phyloP scores from a whole-genome alignment of 2,797 vertebrate genomes.

The Cossypha heuglini region DNA sequence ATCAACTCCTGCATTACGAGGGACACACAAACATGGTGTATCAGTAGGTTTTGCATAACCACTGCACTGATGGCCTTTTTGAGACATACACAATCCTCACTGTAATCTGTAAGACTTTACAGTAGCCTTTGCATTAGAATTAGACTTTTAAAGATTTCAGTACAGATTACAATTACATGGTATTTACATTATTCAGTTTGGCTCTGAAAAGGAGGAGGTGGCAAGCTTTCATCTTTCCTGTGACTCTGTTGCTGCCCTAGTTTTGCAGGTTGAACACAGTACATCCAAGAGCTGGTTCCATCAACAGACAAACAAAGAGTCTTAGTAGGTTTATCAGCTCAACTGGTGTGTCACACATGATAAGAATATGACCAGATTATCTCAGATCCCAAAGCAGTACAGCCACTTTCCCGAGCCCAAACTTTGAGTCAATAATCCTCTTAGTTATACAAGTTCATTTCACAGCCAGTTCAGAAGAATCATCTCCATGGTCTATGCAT shows the following conservation, averaged over 20 bases:
- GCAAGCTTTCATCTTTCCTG: neutral
- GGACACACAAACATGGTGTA: neutral
- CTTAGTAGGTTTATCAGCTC: neutral
- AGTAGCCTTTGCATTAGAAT: neutral
- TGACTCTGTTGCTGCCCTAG: neutral
- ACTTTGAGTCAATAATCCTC: neutral
- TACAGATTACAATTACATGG: neutral
- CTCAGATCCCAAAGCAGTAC: neutral
- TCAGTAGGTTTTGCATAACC: neutral
- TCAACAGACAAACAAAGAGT: neutral
- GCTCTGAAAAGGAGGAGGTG: neutral
- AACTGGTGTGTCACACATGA: neutral
- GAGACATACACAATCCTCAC: neutral
- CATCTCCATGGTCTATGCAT: neutral
- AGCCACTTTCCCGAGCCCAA: neutral
- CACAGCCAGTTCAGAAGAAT: neutral
- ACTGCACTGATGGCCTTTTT: neutral
- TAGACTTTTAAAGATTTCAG: neutral
- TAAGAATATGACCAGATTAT: neutral
- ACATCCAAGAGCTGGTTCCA: neutral
- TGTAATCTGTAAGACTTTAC: neutral
- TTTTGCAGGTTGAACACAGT: neutral
- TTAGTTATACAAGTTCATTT: neutral
- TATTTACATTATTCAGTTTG: neutral
- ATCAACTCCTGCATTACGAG: neutral